Base-by-base conservation (phyloP, 1,140 invertebrate species). In the Cyclina sinensis region DNA sequence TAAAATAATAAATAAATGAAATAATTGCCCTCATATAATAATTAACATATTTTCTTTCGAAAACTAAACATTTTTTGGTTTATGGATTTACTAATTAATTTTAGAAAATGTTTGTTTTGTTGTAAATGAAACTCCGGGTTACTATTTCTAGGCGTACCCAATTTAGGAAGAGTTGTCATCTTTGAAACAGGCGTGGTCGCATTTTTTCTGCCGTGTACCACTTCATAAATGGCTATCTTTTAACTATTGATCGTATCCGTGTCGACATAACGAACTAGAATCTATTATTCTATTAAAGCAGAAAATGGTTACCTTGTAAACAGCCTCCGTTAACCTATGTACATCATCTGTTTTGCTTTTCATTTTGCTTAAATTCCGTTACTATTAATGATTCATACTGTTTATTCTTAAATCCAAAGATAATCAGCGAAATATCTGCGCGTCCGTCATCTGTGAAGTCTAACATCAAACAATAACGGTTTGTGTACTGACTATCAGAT, bases 231-330 rank as follows among this genome's bases (percentile, higher is more conserved):
- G n/a, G n/a, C n/a, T n/a, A n/a, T n/a, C n/a, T n/a, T n/a, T n/a
- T n/a, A n/a, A n/a, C n/a, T n/a, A 43, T 43, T 43, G 14, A 43
- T 43, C 43, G 43, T 7, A 7, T 43, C 43, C 43, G 43, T 43
- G 5, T n/a, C n/a, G n/a, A n/a, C n/a, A n/a, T n/a, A n/a, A n/a
- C n/a, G n/a, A n/a, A n/a, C n/a, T n/a, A n/a, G n/a, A n/a, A n/a
- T n/a, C n/a, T n/a, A n/a, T n/a, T n/a, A 37, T 21, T 14, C 4
- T 65, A 65, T 65, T 65, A 65, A 57, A 65, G 7, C 30, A 18
- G 11, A 70, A 70, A 70, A 70, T 12, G 35, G 32, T 57, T 84
- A 86, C 84, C 84, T 86, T 86, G 51, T 86, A 86, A 59, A 86
- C 54, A 11, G 84, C 51, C 27, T 86, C 84, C 43, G 84, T 86